Evolutionary conservation across 2,113 vertebrate species (phyloP), one percentile per base, ranked within the genome.

Genomic region (Percopsis transmontana): DNA sequence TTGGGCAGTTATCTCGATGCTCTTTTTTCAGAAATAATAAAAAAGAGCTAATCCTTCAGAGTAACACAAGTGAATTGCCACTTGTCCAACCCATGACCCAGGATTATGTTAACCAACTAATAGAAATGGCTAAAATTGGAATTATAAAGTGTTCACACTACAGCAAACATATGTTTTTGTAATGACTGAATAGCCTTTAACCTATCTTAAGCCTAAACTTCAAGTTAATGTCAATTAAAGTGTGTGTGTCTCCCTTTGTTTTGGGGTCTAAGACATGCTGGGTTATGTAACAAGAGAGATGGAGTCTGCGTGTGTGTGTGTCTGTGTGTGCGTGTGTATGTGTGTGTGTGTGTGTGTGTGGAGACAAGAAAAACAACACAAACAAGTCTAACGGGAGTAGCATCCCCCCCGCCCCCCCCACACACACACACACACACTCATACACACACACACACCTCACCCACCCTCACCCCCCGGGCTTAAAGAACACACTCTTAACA

Each of bases 401-500:
- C 27, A 57, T 12, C 24, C 20, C n/a, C 12, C 24, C 21, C 24
- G 16, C 24, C 9, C 24, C 9, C 13, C 24, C 33, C 56, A 27
- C 58, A n/a, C 45, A 9, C 14, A 16, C 42, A 0, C 39, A 8
- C 45, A 11, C 4, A 51, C 16, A 51, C 16, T 5, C 4, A 51
- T 19, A 21, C 50, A 51, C 50, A 51, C 50, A 51, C 50, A 10
- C 20, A 41, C 18, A 15, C 20, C 42, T 20, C 27, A 58, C 13
- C 33, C 4, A 7, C 33, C 38, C 33, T n/a, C 58, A 19, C 38
- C 10, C 10, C 23, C 48, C 12, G 38, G 18, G 16, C 19, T 20
- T 40, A 41, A 56, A 16, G 42, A 47, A 59, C 67, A 73, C 52
- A 51, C 33, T 56, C 16, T 48, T 62, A 66, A 81, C 51, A 74